Evolutionary conservation across 2,113 vertebrate species (phyloP), one percentile per base, ranked within the genome.

Genomic region (Saguinus midas): DNA sequence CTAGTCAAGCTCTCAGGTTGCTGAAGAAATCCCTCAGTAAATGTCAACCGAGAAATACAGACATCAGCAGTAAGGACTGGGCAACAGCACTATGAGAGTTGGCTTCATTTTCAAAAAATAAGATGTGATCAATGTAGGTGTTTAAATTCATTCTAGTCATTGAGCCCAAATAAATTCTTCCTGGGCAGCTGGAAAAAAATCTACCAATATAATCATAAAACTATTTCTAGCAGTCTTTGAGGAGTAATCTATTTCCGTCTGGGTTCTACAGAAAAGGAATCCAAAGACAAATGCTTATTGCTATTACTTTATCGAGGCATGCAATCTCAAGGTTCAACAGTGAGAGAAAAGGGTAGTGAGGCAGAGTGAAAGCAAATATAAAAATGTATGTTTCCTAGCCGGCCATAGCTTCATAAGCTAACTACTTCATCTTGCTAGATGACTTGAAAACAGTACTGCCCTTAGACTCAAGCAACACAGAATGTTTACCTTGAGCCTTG

Each of bases 81-180:
- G 20, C 4, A 48, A 80, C 9, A 66, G 72, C 32, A 70, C 72
- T 52, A 66, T 78, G 78, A 79, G n/a, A 95, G 35, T 52, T 91
- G 32, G 12, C n/a, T 72, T 58, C 20, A 64, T 90, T 96, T 91
- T 81, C 50, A 80, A 87, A 43, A 55, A 82, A 20, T 82, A 32
- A 90, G 16, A 76, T 75, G 10, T 92, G 57, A 73, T 5, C 73
- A 75, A 2, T 78, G 20, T 95, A 81, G 14, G 6, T 37, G 37
- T 94, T 84, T 58, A 75, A 87, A 95, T 92, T 92, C 5, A 92
- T 94, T 90, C 70, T 87, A 85, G 73, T 94, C 35, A 81, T 40
- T 23, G 27, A 16, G 2, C 43, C 25, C 55, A 92, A 90, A 87
- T 78, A 95, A 83, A 76, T 88, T 87, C 23, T 89, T 96, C 79